Percentiles rank a stretch among this genome's conserved stretches.
Conservation (phyloP, 2,888 invertebrate genomes). For the Esperia sulphurella region DNA sequence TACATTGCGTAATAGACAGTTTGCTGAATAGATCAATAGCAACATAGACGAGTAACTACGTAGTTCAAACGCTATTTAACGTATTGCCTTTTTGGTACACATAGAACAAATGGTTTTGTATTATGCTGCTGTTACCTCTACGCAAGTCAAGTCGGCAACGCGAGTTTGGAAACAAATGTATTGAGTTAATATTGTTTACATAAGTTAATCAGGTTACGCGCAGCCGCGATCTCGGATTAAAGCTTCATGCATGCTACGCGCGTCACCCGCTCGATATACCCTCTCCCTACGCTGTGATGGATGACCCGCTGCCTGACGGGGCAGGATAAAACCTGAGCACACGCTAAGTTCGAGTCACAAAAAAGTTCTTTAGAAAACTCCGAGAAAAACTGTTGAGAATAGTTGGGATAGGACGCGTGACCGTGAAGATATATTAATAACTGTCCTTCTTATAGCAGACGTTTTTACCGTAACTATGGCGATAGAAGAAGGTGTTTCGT, state of each 20-base stretch:
- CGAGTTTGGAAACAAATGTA: no score
- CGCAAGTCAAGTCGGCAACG: no score
- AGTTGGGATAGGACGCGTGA: not conserved
- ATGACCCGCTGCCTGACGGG: slow-evolving; percentile 2
- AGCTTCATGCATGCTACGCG: not conserved
- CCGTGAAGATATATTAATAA: slow-evolving; percentile 5
- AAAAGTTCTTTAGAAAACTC: slow-evolving; percentile 5
- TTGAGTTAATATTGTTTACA: not conserved
- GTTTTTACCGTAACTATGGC: no score
- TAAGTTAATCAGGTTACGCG: slow-evolving; percentile 2
- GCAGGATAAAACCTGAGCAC: slow-evolving; percentile 2
- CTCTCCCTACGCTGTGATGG: slow-evolving; percentile 6
- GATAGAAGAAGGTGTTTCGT: no score
- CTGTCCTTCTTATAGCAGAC: not conserved
- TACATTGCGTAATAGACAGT: no score
- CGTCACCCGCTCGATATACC: slow-evolving; percentile 1
- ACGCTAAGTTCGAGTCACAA: slow-evolving; percentile 2
- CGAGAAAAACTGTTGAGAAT: slow-evolving; percentile 5
- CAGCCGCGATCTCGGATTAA: not conserved
- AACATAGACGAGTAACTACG: no score
- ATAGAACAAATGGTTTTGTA: no score
- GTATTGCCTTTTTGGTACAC: no score
- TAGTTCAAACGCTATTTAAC: no score
- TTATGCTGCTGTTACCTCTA: no score
- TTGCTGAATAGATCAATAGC: no score